Base-by-base conservation (phyloP, 2,797 vertebrate species). In the Mus spretus region DNA sequence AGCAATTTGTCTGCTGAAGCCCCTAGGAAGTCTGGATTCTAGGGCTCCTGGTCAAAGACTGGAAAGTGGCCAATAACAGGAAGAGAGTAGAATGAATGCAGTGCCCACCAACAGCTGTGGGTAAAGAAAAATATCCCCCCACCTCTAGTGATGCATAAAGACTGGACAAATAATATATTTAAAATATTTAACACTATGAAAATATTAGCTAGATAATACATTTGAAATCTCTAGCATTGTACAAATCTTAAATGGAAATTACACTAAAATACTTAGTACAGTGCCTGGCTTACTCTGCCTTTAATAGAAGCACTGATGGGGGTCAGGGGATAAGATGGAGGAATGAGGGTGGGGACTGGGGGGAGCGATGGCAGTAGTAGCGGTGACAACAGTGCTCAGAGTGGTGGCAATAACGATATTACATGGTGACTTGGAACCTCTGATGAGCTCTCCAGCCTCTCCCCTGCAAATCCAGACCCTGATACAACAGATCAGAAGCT, bases 1-100 rank as follows among this genome's bases (percentile, higher is more conserved):
- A 97, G 98, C 97, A 97, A 98, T 98, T 98, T 98, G 97, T 98
- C 96, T 70, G 96, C 97, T 97, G 2, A 0, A 94, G 92, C 95
- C 20, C 20, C 92, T 74, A 95, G 97, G 93, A 98, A 98, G 98
- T 97, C 98, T 98, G 98, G 85, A 94, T 92, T 95, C 95, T 97
- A 96, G 95, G 90, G 94, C 98, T 98, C 97, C 96, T 90, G 96
- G 96, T 95, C 97, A 97, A 97, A 97, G 90, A 50, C 92, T 98
- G 90, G 97, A 95, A 90, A 92, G 65, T 24, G 20, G 80, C 94
- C 96, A 96, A 50, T 0, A 31, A 53, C 17, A 28, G n/a, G 44
- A 28, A 24, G 37, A 74, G 61, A 75, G 91, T 47, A 34, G 79
- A 75, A 70, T n/a, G 37, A 0, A 0, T 9, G 47, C 26, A 55